Evolutionary conservation across 2,113 vertebrate species (phyloP).

Genomic region (Gallinago paraguaiae): DNA sequence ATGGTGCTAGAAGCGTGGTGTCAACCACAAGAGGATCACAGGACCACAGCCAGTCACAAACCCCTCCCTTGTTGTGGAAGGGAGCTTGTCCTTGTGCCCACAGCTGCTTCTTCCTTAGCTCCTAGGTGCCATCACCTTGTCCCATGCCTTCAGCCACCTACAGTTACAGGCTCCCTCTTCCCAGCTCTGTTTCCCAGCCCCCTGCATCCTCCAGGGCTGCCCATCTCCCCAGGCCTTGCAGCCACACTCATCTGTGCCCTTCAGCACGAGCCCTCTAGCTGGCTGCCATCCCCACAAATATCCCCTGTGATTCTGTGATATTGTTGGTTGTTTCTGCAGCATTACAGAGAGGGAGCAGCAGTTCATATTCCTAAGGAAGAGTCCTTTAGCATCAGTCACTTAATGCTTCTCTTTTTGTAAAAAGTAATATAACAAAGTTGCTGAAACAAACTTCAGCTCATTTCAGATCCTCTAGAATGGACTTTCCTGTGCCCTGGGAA

Average conservation of each 20-base stretch:
- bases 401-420: not conserved
- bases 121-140: not conserved
- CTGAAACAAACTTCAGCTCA: not conserved
- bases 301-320: too few relatives aligned
- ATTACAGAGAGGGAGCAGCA: not conserved
- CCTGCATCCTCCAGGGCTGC: not conserved
- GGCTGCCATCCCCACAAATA: too few relatives aligned
- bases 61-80: not conserved
- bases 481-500: not conserved
- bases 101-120: not conserved
- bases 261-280: not conserved
- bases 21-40: not conserved
- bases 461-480: not conserved
- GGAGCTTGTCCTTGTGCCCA: not conserved
- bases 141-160: not conserved
- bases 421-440: not conserved
- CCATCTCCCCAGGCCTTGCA: not conserved
- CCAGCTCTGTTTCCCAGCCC: not conserved
- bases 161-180: not conserved
- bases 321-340: not conserved
- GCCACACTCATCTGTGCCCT: not conserved
- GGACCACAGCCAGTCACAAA: fast-evolving
- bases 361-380: not conserved
- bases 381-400: not conserved
- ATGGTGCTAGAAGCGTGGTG: not conserved